Base-by-base conservation (phyloP, 2,888 invertebrate genomes). In the Xylota segnis region DNA sequence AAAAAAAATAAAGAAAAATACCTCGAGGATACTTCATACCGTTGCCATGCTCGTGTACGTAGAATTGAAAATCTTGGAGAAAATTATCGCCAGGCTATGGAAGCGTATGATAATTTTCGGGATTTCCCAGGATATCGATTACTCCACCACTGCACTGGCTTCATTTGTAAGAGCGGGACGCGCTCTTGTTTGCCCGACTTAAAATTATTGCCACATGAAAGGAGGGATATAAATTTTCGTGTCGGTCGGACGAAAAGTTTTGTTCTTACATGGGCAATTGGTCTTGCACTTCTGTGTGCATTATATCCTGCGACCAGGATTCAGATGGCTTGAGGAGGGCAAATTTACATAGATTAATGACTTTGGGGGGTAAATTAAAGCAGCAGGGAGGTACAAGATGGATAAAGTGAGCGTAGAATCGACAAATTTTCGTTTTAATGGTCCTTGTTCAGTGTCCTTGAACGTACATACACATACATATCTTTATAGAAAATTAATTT, bases 241-340 rank as follows among this genome's bases (percentile, higher is more conserved):
- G 82, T 86, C 82, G 82, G 82, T 86, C 76, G 82, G 82, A 56
- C 71, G 76, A 86, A 86, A 86, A 86, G 76, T 86, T 86, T 86
- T 86, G 82, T 86, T 86, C 86, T 86, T 86, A 82, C 86, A 86
- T 86, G 86, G 86, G 86, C 86, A 86, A 86, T 86, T 86, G 82
- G 86, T 86, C 76, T 52, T 82, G 82, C 86, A 82, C 86, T 86
- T 71, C 37, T 81, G 76, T 86, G 82, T 86, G 86, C 76, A 82
- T 82, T 82, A 86, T 76, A 86, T 76, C 72, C 66, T 65, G 23
- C 43, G 82, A 18, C 54, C 59, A 71, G 81, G 37, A 81, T 76
- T 81, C 45, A 34, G 52, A 70, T 76, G 47, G 71, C 66, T 76
- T 65, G 50, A 68, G 65, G 14, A 76, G 66, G 61, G 76, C 82